Conservation (phyloP, 2,888 invertebrate genomes). For the Luperina nickerlii region DNA sequence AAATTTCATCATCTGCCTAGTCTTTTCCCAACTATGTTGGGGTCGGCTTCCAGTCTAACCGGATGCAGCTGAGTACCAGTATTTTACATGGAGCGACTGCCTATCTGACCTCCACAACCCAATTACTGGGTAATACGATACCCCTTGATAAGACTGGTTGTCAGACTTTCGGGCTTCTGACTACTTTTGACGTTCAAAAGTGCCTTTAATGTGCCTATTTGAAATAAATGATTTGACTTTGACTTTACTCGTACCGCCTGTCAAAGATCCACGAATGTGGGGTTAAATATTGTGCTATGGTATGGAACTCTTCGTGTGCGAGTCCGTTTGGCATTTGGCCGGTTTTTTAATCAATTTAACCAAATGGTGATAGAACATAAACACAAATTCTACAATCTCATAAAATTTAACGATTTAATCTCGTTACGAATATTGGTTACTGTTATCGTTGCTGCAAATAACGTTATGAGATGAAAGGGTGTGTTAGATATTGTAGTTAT, state of each 20-base stretch:
- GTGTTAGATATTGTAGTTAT: background rate
- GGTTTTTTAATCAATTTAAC: constrained; percentile 11
- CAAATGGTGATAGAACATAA: constrained; percentile 3
- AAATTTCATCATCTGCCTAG: too few relatives aligned
- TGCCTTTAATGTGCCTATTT: too few relatives aligned
- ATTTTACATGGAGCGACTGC: too few relatives aligned
- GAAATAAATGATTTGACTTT: too few relatives aligned
- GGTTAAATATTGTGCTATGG: background rate
- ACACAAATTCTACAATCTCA: constrained; percentile 29
- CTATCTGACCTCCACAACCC: too few relatives aligned
- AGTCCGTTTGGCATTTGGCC: background rate
- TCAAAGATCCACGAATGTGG: background rate
- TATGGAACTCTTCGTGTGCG: background rate
- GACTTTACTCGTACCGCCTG: background rate
- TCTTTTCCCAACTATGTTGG: too few relatives aligned
- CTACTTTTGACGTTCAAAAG: too few relatives aligned
- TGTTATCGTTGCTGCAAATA: constrained; percentile 31
- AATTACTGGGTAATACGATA: too few relatives aligned
- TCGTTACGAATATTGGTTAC: constrained; percentile 31
- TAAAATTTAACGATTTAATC: constrained; percentile 56
- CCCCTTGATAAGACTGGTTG: background rate
- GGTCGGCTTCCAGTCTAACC: too few relatives aligned
- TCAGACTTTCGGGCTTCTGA: background rate
- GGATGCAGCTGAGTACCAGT: too few relatives aligned
- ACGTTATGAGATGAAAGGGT: constrained; percentile 19